Conservation (phyloP, 1,140 invertebrate species). For the Neodiprion virginianus region DNA sequence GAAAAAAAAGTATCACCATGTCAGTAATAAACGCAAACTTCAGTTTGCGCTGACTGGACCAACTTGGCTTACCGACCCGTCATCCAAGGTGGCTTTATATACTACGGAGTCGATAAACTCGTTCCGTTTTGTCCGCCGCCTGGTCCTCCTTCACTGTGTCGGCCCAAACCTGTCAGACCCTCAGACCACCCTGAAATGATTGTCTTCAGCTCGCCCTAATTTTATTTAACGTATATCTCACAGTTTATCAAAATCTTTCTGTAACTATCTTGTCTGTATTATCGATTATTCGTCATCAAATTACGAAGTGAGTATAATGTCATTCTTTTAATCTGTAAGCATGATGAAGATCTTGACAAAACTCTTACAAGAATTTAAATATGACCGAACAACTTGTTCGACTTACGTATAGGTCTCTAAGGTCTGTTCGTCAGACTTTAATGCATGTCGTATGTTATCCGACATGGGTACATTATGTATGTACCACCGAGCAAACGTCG, state of each 20-base stretch:
- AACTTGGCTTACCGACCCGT: conserved; percentile 27
- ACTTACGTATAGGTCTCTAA: not conserved
- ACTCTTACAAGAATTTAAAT: no score
- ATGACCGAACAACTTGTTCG: no score
- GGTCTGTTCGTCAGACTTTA: not conserved
- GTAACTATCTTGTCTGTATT: not conserved
- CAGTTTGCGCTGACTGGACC: conserved; percentile 9
- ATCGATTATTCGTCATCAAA: no score
- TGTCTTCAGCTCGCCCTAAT: not conserved
- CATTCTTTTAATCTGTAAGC: no score
- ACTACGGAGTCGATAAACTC: conserved; percentile 27
- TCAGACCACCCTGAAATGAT: not conserved
- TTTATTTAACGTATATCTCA: not conserved
- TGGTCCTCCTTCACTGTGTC: conserved; percentile 15
- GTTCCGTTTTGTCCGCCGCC: conserved; percentile 20
- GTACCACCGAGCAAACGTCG: not conserved
- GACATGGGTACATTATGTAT: not conserved
- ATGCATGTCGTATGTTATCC: not conserved
- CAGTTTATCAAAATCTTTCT: not conserved
- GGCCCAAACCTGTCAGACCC: not conserved
- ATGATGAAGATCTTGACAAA: no score
- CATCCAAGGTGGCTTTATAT: conserved; percentile 21
- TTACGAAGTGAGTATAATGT: no score
- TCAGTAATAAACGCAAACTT: no score
- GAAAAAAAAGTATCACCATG: no score